phyloP scores from a whole-genome alignment of 2,113 vertebrate species.

The Varanus salvator region DNA sequence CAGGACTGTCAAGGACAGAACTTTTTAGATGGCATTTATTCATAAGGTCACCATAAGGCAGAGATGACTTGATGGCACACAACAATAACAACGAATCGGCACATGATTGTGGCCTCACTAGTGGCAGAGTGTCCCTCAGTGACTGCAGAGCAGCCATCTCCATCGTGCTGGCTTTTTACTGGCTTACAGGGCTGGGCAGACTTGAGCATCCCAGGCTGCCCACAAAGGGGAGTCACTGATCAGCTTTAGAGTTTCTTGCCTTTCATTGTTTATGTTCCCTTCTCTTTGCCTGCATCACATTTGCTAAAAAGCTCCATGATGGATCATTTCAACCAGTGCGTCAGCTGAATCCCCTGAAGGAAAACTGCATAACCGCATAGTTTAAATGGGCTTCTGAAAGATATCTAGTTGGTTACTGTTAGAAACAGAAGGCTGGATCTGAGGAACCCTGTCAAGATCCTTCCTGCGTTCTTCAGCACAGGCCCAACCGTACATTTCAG shows the following conservation, averaged over 20 bases:
- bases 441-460: slow-evolving; percentile 29
- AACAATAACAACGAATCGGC: no score
- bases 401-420: neutral
- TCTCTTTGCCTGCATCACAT: neutral
- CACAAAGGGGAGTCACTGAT: neutral
- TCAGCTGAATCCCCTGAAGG: slow-evolving; percentile 30
- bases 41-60: no score
- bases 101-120: no score
- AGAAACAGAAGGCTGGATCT: neutral
- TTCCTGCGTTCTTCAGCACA: neutral
- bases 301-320: rapidly evolving
- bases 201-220: neutral
- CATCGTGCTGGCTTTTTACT: neutral
- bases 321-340: slow-evolving; percentile 18
- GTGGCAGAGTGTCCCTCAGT: neutral
- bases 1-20: no score
- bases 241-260: neutral
- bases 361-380: slow-evolving; percentile 19
- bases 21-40: no score
- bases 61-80: no score
- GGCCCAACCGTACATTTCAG: slow-evolving; percentile 29
- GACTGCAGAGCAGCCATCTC: neutral
- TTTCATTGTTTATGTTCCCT: neutral
- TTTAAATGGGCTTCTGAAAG: neutral
- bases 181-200: rapidly evolving